Evolutionary conservation across 2,888 invertebrate species (phyloP), one percentile per base, ranked within the genome.

Genomic region (Drosophila leonis): DNA sequence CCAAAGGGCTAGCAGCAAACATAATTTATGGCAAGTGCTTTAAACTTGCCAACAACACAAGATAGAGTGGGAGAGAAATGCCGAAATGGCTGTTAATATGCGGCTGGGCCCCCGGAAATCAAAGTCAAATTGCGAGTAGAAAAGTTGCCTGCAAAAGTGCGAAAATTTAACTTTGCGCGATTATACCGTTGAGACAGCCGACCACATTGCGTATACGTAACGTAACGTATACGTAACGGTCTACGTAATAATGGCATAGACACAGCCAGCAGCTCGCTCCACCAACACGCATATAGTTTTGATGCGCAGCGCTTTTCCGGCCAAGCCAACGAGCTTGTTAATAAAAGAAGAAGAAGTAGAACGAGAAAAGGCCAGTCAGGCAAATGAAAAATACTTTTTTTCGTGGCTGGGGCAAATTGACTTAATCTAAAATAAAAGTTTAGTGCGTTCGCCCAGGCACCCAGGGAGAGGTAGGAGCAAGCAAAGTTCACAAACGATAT

Each of bases 341-440:
- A 79, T 79, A 81, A 82, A 86, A 33, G 62, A 63, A 75, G 81
- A 79, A 89, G 87, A 78, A 78, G n/a, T n/a, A n/a, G 73, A 68
- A 80, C 20, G 27, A 27, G 82, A 81, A 86, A 89, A 82, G 88
- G 71, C 78, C 82, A 82, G 83, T 82, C 74, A 68, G 80, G 68
- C 78, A 85, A 85, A 89, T 87, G 84, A 82, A 87, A 89, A 89
- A 85, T 83, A 78, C 84, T 75, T 74, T 18, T n/a, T 49, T 64
- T 75, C 55, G 68, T 66, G 69, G 82, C 63, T 71, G 70, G 62
- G 85, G 76, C 73, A 89, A 86, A 86, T 86, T 89, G 85, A 86
- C 88, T 86, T 86, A 89, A 86, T 86, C 90, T 90, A 86, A 88
- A 86, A 86, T 86, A 86, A 86, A 86, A 86, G 83, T 86, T 86